Conservation (phyloP, 2,888 invertebrate species). For the Argynnis bischoffii region DNA sequence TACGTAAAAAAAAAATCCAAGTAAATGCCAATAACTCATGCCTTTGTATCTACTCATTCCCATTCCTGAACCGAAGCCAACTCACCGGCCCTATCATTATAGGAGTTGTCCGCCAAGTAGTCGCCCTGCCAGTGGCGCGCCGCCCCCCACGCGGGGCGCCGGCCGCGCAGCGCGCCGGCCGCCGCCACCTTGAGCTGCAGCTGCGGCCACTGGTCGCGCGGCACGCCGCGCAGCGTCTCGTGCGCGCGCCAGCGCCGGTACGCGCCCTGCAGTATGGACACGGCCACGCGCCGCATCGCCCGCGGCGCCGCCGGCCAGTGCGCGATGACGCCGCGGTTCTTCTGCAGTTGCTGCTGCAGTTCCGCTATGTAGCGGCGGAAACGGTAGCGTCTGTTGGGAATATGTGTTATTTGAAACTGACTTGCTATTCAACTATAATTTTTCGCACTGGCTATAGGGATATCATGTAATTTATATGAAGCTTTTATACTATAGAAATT, state of each 20-base stretch:
- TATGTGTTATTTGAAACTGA: no score
- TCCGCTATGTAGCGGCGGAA: constrained; percentile 66
- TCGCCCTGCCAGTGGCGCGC: constrained; percentile 65
- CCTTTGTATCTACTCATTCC: neutral
- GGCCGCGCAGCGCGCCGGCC: constrained; percentile 60
- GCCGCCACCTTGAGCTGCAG: constrained; percentile 81
- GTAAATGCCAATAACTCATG: neutral
- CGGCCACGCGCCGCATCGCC: constrained; percentile 85
- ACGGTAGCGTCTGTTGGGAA: constrained; percentile 63
- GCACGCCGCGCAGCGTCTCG: constrained; percentile 91
- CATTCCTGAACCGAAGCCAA: constrained; percentile 2
- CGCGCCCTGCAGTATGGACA: constrained; percentile 84
- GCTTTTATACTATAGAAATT: no score
- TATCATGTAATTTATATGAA: no score
- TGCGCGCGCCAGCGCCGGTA: constrained; percentile 92
- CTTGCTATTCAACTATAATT: no score
- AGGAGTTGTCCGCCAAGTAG: constrained; percentile 62
- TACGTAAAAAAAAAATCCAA: neutral
- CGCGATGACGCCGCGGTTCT: constrained; percentile 52
- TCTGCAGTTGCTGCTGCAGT: constrained; percentile 58
- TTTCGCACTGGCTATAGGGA: no score
- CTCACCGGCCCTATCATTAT: constrained; percentile 63
- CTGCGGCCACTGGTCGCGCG: constrained; percentile 93
- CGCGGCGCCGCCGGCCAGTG: constrained; percentile 92
- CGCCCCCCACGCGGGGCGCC: constrained; percentile 68